Evolutionary conservation across 2,113 vertebrate species (phyloP).

Genomic region (Gadus macrocephalus): DNA sequence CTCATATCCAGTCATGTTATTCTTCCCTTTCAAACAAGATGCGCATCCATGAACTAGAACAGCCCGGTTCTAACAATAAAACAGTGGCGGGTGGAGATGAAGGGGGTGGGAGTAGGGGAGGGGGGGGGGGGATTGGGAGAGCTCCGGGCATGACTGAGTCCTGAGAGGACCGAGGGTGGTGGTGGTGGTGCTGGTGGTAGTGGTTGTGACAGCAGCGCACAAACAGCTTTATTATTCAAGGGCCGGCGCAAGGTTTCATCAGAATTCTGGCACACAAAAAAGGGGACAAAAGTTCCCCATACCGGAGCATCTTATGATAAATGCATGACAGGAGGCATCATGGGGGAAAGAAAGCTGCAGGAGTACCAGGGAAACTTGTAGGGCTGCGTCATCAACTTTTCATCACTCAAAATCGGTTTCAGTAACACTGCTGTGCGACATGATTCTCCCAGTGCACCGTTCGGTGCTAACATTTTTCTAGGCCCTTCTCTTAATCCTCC

Average conservation of each 20-base stretch:
- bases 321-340: conserved; percentile 11
- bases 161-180: too few relatives aligned
- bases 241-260: background rate
- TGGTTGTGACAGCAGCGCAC: too few relatives aligned
- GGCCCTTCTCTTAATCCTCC: too few relatives aligned
- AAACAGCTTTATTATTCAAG: conserved; percentile 8
- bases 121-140: background rate
- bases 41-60: too few relatives aligned
- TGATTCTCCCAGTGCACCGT: conserved; percentile 15
- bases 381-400: conserved; percentile 26
- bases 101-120: background rate
- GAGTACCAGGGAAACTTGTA: conserved; percentile 6
- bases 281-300: background rate
- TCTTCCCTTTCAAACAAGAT: background rate
- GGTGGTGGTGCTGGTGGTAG: too few relatives aligned
- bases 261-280: background rate
- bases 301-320: conserved; percentile 17
- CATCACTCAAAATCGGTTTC: conserved; percentile 20
- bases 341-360: background rate
- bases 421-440: conserved; percentile 16
- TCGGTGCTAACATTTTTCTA: background rate
- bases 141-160: too few relatives aligned
- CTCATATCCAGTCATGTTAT: background rate
- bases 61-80: background rate
- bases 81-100: background rate